phyloP scores from a whole-genome alignment of 2,888 invertebrate genomes.

The Phalangium opilio region DNA sequence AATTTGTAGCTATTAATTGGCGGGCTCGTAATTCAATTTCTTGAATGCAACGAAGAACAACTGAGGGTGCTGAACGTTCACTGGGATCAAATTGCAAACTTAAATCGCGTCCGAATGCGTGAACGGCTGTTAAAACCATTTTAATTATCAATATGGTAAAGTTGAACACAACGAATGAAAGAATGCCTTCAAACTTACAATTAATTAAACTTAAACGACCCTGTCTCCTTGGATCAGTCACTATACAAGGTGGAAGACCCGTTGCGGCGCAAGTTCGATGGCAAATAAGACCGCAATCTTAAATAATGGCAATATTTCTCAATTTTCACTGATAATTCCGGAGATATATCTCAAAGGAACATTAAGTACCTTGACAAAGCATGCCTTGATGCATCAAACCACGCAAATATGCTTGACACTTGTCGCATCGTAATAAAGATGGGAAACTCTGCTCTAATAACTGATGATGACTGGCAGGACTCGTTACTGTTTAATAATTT shows the following conservation, averaged over 20 bases:
- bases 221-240: neutral
- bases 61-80: conserved; percentile 42
- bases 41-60: conserved; percentile 43
- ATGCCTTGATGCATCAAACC: conserved; percentile 54
- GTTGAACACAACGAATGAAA: no score
- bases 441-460: conserved; percentile 50
- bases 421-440: conserved; percentile 49
- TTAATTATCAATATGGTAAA: no score
- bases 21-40: conserved; percentile 45
- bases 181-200: no score
- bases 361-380: conserved; percentile 44
- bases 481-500: no score
- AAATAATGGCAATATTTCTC: conserved; percentile 11
- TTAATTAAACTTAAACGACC: no score
- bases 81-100: conserved; percentile 42
- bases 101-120: conserved; percentile 19
- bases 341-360: neutral
- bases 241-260: conserved; percentile 41
- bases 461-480: conserved; percentile 31
- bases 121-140: neutral
- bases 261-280: conserved; percentile 52
- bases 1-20: neutral
- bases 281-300: conserved; percentile 51
- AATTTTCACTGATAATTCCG: neutral
- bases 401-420: conserved; percentile 52